These are phyloP conservation scores for Oryzias curvinotus DNA, from an alignment of 2,113 vertebrate species.

Conservation along the genomic window DNA sequence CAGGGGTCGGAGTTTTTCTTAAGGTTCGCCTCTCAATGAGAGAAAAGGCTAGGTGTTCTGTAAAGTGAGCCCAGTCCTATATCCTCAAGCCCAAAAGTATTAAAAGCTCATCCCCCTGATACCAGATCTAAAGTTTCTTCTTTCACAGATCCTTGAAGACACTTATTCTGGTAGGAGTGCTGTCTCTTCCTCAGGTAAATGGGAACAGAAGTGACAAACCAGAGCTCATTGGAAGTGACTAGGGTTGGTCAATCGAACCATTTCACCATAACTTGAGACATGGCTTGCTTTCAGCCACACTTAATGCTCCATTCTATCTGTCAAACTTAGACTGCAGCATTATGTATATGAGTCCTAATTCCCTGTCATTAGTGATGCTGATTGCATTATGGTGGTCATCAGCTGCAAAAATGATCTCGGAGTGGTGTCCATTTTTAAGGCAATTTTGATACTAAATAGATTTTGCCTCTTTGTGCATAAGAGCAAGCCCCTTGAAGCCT, in stretches of 20 bases:
- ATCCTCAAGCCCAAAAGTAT: conserved; percentile 74
- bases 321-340: conserved; percentile 62
- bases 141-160: conserved; percentile 63
- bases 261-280: conserved; percentile 31
- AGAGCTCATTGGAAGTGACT: conserved; percentile 5
- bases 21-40: conserved; percentile 43
- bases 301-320: conserved; percentile 58
- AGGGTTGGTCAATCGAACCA: conserved; percentile 36
- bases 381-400: conserved; percentile 71
- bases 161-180: conserved; percentile 34
- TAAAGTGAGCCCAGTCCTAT: conserved; percentile 72
- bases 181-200: conserved; percentile 48
- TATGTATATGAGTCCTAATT: conserved; percentile 71
- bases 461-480: conserved; percentile 68
- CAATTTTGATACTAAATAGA: conserved; percentile 75
- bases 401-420: conserved; percentile 71
- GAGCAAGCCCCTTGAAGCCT: conserved; percentile 64
- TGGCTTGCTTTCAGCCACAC: conserved; percentile 34
- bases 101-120: conserved; percentile 77
- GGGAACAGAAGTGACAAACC: conserved; percentile 18
- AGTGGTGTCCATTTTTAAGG: conserved; percentile 72
- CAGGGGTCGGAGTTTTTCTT: conserved; percentile 57
- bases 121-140: conserved; percentile 66
- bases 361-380: conserved; percentile 70
- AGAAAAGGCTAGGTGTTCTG: conserved; percentile 51